phyloP scores from a whole-genome alignment of 2,797 vertebrate species.

The Tympanoctomys barrerae region DNA sequence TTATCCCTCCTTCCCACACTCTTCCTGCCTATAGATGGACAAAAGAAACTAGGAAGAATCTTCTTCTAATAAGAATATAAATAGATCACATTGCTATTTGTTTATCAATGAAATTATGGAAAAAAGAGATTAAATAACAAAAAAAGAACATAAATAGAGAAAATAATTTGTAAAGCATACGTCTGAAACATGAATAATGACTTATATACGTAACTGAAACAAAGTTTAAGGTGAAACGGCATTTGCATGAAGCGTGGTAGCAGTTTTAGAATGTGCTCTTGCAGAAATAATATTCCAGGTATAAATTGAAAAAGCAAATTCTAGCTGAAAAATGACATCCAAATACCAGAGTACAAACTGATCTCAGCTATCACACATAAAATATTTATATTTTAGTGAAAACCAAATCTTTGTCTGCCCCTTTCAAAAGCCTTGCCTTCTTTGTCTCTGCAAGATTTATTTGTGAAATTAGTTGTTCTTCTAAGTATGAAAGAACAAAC shows the following conservation, averaged over 20 bases:
- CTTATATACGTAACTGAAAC: background rate
- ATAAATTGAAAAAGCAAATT: slow-evolving; percentile 82
- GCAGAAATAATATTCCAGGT: slow-evolving; percentile 77
- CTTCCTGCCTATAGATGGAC: background rate
- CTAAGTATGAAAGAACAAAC: slow-evolving; percentile 21
- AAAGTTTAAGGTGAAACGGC: background rate
- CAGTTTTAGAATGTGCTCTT: slow-evolving; percentile 62
- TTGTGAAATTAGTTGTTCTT: slow-evolving; percentile 78
- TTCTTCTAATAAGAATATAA: background rate
- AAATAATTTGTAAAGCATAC: slow-evolving; percentile 31
- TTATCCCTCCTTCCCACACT: background rate
- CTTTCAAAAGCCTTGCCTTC: slow-evolving; percentile 28
- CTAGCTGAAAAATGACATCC: slow-evolving; percentile 78
- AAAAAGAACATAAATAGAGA: background rate
- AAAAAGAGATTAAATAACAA: no score
- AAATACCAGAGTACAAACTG: slow-evolving; percentile 82
- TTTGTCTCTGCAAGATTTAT: background rate
- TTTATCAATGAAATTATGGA: no score
- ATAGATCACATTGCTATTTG: background rate
- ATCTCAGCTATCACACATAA: slow-evolving; percentile 78
- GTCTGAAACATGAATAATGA: background rate
- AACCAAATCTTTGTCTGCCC: slow-evolving; percentile 75
- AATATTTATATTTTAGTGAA: slow-evolving; percentile 82
- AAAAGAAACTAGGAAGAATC: background rate
- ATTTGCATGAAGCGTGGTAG: slow-evolving; percentile 54